A percentile compares a stretch with the other conserved stretches of the same genome.
Evolutionary conservation across 2,888 invertebrate species (phyloP).

Genomic region (Himalopsyche anomala): DNA sequence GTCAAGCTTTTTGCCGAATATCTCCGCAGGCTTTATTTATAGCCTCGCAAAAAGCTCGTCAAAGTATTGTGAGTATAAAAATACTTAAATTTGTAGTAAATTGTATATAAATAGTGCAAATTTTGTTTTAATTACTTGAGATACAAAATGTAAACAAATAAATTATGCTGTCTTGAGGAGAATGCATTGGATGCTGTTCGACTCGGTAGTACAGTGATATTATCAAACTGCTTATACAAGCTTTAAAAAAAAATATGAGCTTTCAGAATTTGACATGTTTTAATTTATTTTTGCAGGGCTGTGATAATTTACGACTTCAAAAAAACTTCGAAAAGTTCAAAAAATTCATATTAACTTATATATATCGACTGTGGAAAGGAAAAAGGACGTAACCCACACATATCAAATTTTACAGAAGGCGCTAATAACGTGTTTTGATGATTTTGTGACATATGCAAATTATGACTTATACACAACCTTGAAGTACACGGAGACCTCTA

Average conservation of each 20-base stretch:
- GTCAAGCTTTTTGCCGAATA: constrained; percentile 57
- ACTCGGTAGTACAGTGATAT: constrained; percentile 8
- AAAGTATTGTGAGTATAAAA: neutral
- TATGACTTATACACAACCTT: too few species aligned
- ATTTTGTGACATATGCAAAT: too few species aligned
- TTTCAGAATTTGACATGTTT: too few species aligned
- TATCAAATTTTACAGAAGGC: too few species aligned
- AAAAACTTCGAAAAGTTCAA: too few species aligned
- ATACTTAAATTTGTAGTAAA: constrained; percentile 36
- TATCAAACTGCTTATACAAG: neutral
- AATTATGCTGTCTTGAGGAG: constrained; percentile 56
- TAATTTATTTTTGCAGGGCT: too few species aligned
- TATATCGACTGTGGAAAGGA: too few species aligned
- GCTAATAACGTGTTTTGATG: too few species aligned
- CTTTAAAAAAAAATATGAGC: neutral
- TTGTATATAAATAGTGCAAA: constrained; percentile 41
- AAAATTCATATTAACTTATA: too few species aligned
- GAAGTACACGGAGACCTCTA: too few species aligned
- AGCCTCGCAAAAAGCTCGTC: constrained; percentile 22
- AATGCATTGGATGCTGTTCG: neutral
- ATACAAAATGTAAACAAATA: constrained; percentile 60
- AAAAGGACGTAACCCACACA: too few species aligned
- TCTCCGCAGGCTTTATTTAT: constrained; percentile 10
- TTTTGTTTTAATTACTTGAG: constrained; percentile 60
- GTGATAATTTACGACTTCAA: too few species aligned